A percentile compares a stretch with the other conserved stretches of the same genome.
These are phyloP conservation scores for Colletes gigas DNA, from an alignment of 1,140 invertebrate genomes.

Conservation along the genomic window DNA sequence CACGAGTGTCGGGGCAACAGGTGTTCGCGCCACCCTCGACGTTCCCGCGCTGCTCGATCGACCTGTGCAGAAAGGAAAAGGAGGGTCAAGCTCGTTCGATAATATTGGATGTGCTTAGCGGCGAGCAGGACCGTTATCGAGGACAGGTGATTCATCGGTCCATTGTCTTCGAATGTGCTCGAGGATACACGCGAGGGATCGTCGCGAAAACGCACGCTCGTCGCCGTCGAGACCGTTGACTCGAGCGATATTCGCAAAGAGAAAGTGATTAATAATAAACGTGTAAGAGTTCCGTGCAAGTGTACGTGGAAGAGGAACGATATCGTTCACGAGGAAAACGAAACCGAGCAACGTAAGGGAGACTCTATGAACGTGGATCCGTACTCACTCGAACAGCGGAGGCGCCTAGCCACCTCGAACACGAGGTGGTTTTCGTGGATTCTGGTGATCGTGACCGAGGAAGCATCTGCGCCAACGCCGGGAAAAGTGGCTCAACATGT, in stretches of 20 bases:
- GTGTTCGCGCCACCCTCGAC: neutral
- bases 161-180: constrained; percentile 15
- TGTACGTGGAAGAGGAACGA: neutral
- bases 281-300: neutral
- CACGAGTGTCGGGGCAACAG: neutral
- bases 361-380: constrained; percentile 51
- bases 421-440: constrained; percentile 26
- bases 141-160: constrained; percentile 35
- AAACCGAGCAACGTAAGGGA: constrained; percentile 4
- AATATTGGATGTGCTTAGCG: constrained; percentile 20
- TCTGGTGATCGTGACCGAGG: constrained; percentile 38
- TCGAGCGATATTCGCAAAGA: neutral
- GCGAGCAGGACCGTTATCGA: constrained; percentile 28
- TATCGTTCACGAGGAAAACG: neutral
- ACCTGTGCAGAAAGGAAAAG: neutral
- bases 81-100: constrained; percentile 16
- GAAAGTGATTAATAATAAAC: constrained; percentile 1
- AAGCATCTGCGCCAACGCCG: neutral
- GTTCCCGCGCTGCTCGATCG: neutral
- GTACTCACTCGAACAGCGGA: constrained; percentile 35
- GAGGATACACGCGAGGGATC: neutral
- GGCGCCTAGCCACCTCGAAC: constrained; percentile 41
- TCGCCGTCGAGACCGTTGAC: no score
- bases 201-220: neutral
- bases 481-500: constrained; percentile 66